Evolutionary conservation across 2,113 vertebrate genomes (phyloP), one percentile per base, ranked within the genome.

Genomic region (Epinephelus moara): DNA sequence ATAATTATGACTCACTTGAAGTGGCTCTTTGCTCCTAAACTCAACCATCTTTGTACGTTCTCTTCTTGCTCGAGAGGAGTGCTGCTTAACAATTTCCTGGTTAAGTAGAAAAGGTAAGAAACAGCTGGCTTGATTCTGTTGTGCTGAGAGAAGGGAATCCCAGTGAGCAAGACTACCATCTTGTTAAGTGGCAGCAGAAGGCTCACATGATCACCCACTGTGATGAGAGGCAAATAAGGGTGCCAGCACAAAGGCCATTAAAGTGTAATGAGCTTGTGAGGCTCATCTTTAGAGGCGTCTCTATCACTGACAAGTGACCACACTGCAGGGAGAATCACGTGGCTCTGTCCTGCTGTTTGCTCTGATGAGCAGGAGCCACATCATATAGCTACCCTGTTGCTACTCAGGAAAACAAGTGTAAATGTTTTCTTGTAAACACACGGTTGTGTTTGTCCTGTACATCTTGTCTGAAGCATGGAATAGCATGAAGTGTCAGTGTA

Each of bases 191-290:
- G 72, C 42, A 69, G 40, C 21, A 56, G n/a, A 63, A 45, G 53
- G 61, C 12, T 52, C 50, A 25, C 13, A 13, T 1, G 30, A 9
- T 45, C 42, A 45, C 42, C 42, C 42, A 45, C 37, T 2, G 33
- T 53, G 1, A 21, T 59, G 1, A 17, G n/a, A 57, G 37, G 14
- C 52, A 19, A 12, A 12, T 66, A 18, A 45, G 47, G 55, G 47
- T 6, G 30, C 18, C 6, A 5, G 30, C 53, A 49, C 23, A 60
- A 63, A 75, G 53, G 30, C 13, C 52, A 70, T 76, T 73, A 37
- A 79, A 71, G 66, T 37, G 61, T 73, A 88, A 89, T 73, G 47
- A 82, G 78, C 56, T 49, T 61, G 42, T 70, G 45, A 55, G 37
- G 42, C 9, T 61, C 76, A 62, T 75, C 66, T 66, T 42, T 30